Evolutionary conservation across 30 jellyfish, hydroid and myxozoan species (phyloP).

Genomic region (Aurelia sp.): DNA sequence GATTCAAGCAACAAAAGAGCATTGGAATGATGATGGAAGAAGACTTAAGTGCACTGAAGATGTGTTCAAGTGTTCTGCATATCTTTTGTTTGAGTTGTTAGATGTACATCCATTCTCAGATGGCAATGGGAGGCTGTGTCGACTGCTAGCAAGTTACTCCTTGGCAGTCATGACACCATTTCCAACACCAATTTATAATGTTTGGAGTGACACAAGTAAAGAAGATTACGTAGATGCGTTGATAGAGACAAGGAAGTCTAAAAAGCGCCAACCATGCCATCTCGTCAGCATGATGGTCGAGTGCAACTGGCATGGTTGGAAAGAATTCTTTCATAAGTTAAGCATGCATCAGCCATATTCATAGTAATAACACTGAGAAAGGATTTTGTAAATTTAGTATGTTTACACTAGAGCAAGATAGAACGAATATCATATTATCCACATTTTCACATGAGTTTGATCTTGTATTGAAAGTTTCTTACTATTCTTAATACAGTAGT

Average conservation of each 20-base stretch:
- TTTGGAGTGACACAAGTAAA: constrained; percentile 7
- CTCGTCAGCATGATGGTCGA: constrained; percentile 15
- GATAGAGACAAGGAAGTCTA: constrained; percentile 7
- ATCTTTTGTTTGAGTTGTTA: constrained; percentile 28
- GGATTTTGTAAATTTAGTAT: too few species aligned
- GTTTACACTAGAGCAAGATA: too few species aligned
- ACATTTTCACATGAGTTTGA: too few species aligned
- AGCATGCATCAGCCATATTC: too few species aligned
- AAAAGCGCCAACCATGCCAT: not conserved
- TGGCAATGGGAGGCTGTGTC: constrained; percentile 56
- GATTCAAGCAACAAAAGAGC: not conserved
- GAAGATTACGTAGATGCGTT: constrained; percentile 38
- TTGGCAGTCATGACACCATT: constrained; percentile 25
- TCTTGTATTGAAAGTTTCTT: too few species aligned
- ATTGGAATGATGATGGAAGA: not conserved
- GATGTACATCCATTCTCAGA: constrained; percentile 63
- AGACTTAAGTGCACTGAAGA: not conserved
- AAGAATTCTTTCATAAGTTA: constrained; percentile 1
- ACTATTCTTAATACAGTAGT: too few species aligned
- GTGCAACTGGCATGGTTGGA: constrained; percentile 34
- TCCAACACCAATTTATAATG: constrained; percentile 38
- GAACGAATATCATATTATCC: too few species aligned
- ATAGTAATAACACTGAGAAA: too few species aligned
- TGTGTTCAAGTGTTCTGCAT: constrained; percentile 31
- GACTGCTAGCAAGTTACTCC: constrained; percentile 38